Conservation (phyloP, 2,113 vertebrate genomes). For the Camelus dromedarius region DNA sequence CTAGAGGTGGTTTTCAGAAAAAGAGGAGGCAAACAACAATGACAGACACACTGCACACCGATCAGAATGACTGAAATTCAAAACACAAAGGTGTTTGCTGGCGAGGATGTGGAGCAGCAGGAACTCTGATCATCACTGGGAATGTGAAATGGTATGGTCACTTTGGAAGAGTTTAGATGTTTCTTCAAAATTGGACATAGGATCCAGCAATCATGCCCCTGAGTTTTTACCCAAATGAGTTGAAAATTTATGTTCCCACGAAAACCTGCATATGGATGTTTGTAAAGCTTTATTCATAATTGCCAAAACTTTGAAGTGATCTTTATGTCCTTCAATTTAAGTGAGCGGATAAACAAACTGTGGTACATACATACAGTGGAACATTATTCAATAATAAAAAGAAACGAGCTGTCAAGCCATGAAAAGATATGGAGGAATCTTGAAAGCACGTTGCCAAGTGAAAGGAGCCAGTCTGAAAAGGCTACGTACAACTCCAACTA, state of each 20-base stretch:
- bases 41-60: neutral
- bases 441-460: neutral
- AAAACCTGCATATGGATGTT: neutral
- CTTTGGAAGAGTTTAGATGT: neutral
- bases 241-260: neutral
- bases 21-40: neutral
- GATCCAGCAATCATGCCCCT: neutral
- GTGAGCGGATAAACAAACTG: neutral
- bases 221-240: neutral
- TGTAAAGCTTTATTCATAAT: neutral
- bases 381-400: neutral
- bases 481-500: neutral
- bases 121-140: neutral
- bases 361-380: neutral
- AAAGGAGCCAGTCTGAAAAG: neutral
- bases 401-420: neutral
- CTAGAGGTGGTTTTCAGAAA: neutral
- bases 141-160: neutral
- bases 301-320: neutral
- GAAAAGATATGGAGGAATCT: neutral
- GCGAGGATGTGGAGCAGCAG: neutral
- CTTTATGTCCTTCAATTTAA: neutral
- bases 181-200: neutral
- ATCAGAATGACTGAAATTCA: neutral
- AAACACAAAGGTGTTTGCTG: neutral